These are phyloP conservation scores for Fratercula arctica DNA, from an alignment of 2,797 vertebrate genomes.

Conservation along the genomic window DNA sequence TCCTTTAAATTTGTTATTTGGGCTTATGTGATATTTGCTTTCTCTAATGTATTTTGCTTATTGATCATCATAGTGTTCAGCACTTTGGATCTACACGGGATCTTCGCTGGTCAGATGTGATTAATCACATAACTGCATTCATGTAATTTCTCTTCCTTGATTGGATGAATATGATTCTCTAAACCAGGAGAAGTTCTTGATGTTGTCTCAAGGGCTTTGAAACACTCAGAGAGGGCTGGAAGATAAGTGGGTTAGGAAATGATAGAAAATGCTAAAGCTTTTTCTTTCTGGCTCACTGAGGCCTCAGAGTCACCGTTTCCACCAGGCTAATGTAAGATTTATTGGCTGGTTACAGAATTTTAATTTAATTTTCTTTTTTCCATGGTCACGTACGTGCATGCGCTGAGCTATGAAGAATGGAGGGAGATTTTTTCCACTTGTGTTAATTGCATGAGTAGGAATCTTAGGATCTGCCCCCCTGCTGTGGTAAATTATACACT, in stretches of 20 bases:
- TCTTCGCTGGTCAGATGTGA: not conserved
- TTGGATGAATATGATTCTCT: not conserved
- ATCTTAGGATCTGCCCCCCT: not conserved
- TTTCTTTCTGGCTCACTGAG: not conserved
- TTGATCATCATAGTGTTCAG: not conserved
- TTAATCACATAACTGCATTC: not conserved
- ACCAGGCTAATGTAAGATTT: not conserved
- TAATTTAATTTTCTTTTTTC: not conserved
- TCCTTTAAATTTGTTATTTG: not conserved
- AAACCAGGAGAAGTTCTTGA: not conserved
- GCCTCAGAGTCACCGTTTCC: not conserved
- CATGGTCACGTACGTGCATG: rapidly evolving
- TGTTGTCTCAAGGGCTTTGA: not conserved
- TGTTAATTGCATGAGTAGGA: not conserved
- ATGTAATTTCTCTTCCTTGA: not conserved
- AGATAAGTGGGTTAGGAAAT: not conserved
- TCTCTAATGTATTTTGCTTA: not conserved
- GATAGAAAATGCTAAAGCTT: not conserved
- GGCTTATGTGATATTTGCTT: not conserved
- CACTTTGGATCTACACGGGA: not conserved
- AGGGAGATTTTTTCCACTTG: not conserved
- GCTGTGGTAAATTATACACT: not conserved
- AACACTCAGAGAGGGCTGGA: not conserved
- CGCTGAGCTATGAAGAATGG: not conserved
- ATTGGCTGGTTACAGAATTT: not conserved